Percentiles rank a stretch among this genome's conserved stretches.
Conservation (phyloP, 1,140 invertebrate genomes). For the Nymphalis io region DNA sequence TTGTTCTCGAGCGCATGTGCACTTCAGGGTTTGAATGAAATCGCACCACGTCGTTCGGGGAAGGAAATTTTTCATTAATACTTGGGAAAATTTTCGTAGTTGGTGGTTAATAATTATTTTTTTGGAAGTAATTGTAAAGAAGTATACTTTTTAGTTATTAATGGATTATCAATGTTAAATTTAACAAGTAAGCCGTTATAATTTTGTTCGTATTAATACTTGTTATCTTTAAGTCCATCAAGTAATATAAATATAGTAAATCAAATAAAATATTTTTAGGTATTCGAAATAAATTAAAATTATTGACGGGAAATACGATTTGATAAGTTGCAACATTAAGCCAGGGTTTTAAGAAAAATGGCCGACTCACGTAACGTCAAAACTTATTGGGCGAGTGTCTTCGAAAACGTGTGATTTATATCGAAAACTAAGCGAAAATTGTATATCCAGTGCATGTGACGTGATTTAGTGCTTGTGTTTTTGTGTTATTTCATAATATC, state of each 20-base stretch:
- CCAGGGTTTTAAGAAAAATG: slow-evolving; percentile 62
- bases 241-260: too few relatives aligned
- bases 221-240: too few relatives aligned
- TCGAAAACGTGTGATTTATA: slow-evolving; percentile 61
- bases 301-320: slow-evolving; percentile 10
- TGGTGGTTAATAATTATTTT: background rate
- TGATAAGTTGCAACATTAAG: slow-evolving; percentile 55
- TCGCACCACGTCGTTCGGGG: slow-evolving; percentile 27
- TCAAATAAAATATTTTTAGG: too few relatives aligned
- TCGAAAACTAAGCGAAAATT: slow-evolving; percentile 47
- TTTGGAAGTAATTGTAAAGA: background rate
- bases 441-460: slow-evolving; percentile 45
- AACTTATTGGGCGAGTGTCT: slow-evolving; percentile 61
- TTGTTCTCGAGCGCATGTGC: slow-evolving; percentile 58
- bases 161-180: background rate
- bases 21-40: slow-evolving; percentile 54
- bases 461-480: slow-evolving; percentile 47
- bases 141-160: background rate
- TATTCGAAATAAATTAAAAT: background rate
- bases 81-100: slow-evolving; percentile 24
- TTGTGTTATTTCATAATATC: slow-evolving; percentile 32
- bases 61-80: slow-evolving; percentile 25
- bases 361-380: slow-evolving; percentile 72
- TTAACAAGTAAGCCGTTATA: background rate
- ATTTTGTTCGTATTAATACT: too few relatives aligned